These are phyloP conservation scores for Dendroctonus ponderosae DNA, from an alignment of 1,140 invertebrate genomes.

Conservation along the genomic window DNA sequence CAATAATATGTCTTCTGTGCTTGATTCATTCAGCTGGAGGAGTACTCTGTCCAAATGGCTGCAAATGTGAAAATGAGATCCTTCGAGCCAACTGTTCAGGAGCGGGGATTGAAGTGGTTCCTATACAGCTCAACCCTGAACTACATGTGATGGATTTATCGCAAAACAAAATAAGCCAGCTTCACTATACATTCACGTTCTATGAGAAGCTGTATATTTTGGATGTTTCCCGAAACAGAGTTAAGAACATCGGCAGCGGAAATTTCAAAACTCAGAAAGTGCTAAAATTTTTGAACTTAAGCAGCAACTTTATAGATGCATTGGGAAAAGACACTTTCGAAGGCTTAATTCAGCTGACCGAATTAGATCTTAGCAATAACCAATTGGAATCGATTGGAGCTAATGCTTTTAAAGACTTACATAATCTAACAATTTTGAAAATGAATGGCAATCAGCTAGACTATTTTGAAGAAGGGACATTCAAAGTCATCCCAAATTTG, in stretches of 20 bases:
- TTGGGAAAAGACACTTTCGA: conserved; percentile 73
- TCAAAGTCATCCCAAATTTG: conserved; percentile 68
- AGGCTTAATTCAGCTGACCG: conserved; percentile 66
- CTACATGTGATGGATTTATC: conserved; percentile 74
- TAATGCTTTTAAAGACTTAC: conserved; percentile 70
- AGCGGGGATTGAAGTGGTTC: conserved; percentile 76
- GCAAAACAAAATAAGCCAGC: conserved; percentile 68
- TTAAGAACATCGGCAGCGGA: conserved; percentile 70
- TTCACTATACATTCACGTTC: conserved; percentile 72
- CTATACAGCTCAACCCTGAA: conserved; percentile 85
- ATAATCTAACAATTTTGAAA: conserved; percentile 68
- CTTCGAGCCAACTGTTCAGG: conserved; percentile 71
- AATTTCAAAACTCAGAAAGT: conserved; percentile 76
- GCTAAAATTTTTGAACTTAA: conserved; percentile 71
- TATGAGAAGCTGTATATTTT: conserved; percentile 76
- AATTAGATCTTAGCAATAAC: conserved; percentile 75
- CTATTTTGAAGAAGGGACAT: conserved; percentile 66
- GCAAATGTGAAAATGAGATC: conserved; percentile 76
- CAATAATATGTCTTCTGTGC: conserved; percentile 46
- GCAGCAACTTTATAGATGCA: conserved; percentile 68
- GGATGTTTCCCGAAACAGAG: conserved; percentile 78
- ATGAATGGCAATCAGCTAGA: conserved; percentile 74
- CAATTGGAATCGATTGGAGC: conserved; percentile 69
- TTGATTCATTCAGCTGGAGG: conserved; percentile 48
- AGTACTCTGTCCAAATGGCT: conserved; percentile 75